Percentiles rank a stretch among this genome's conserved stretches.
These are phyloP conservation scores for Melikaiella ostensackeni DNA, from an alignment of 2,888 invertebrate genomes.

Conservation along the genomic window DNA sequence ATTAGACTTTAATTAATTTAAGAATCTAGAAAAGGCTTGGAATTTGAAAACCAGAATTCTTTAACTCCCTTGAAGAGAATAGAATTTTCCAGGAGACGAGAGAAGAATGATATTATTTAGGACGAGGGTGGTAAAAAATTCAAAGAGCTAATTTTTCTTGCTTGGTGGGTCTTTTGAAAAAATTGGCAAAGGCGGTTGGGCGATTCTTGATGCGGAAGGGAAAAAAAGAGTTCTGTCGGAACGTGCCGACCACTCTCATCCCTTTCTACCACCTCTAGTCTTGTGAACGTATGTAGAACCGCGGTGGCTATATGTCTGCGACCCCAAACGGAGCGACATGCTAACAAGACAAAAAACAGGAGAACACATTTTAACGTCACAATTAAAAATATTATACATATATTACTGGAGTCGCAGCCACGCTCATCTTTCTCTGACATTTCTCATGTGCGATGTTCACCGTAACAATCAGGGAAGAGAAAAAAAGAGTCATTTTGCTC, in stretches of 20 bases:
- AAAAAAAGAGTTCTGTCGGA: conserved; percentile 73
- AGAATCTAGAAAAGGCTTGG: too few species aligned
- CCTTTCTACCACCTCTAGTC: conserved; percentile 49
- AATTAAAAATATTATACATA: conserved; percentile 78
- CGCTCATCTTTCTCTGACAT: conserved; percentile 70
- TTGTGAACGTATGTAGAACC: conserved; percentile 46
- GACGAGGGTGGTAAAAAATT: neutral
- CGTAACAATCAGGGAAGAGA: conserved; percentile 47
- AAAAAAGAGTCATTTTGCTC: conserved; percentile 5
- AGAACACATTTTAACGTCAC: conserved; percentile 77
- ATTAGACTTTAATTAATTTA: too few species aligned
- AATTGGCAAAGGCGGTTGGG: conserved; percentile 55
- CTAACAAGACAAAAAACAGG: conserved; percentile 71
- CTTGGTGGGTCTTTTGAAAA: conserved; percentile 55
- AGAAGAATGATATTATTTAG: neutral
- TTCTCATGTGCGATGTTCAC: conserved; percentile 53
- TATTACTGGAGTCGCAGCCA: conserved; percentile 64
- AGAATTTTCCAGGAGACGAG: neutral
- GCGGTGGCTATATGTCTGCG: conserved; percentile 52
- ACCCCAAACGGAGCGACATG: conserved; percentile 61
- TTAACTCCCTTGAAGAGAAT: too few species aligned
- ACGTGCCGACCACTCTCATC: conserved; percentile 57
- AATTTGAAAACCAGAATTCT: too few species aligned
- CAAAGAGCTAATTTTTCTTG: conserved; percentile 11
- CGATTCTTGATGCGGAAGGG: conserved; percentile 76